Base-by-base conservation (phyloP, 2,797 vertebrate species). In the Myotis pilosus region DNA sequence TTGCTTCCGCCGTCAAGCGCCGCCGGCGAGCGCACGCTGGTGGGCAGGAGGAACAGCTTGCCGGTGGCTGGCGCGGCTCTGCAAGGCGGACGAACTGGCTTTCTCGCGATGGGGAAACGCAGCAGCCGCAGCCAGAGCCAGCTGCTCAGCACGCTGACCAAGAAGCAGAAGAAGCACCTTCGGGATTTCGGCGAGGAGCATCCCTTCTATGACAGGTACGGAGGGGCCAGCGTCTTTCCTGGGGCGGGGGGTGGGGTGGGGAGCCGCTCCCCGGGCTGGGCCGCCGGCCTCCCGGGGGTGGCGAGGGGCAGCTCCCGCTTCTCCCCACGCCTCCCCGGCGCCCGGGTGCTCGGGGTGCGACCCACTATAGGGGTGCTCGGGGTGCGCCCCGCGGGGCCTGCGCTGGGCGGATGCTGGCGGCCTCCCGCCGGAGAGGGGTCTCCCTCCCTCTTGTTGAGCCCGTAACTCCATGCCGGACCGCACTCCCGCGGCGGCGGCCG, bases 131-230 rank as follows among this genome's bases (percentile, higher is more conserved):
- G 79, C 60, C 96, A 11, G 62, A 95, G 84, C 78, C 97, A 97
- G 33, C 74, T 98, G 93, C 96, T 99, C 75, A 98, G 82, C 0
- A 95, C n/a, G 84, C 97, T 99, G 92, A 99, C 98, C 36, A 99
- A 99, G 96, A 99, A 98, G 97, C 99, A 99, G 97, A 99, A 99
- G 98, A 99, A 98, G 95, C 99, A 99, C n/a, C 96, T 99, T 8
- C 98, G 98, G 87, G 99, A 99, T 23, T 99, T 99, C 91, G 99
- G 99, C 97, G 99, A 99, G 97, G 98, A 99, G 94, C 99, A 99
- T 82, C 99, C 99, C 0, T 99, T 99, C 89, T 97, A 99, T 17
- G 99, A 99, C 62, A 95, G 95, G 99, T 99, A 82, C 84, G 97
- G 64, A 23, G 62, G 23, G 23, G 79, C n/a, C 9, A 0, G 41